These are phyloP conservation scores for Motacilla alba DNA, from an alignment of 2,113 vertebrate genomes.

Conservation along the genomic window DNA sequence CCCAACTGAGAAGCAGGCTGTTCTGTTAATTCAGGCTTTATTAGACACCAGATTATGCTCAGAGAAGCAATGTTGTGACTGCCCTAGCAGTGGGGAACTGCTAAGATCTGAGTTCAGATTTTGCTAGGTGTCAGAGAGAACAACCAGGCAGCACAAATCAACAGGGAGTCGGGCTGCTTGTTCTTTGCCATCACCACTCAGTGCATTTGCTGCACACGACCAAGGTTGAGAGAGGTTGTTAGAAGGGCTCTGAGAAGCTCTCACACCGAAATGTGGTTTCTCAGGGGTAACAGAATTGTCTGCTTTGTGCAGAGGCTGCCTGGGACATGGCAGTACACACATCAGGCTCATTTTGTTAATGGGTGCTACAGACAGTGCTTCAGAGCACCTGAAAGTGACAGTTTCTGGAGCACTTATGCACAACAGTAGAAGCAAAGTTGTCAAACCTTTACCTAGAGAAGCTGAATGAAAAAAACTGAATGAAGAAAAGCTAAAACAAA, in stretches of 20 bases:
- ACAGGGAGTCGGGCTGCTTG: neutral
- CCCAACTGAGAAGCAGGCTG: constrained; percentile 46
- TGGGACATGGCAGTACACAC: neutral
- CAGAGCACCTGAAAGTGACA: neutral
- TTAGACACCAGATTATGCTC: neutral
- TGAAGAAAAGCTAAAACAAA: neutral
- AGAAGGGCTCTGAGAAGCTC: neutral
- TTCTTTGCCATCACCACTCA: neutral
- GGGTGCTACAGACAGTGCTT: neutral
- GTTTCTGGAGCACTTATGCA: neutral
- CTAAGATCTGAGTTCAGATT: neutral
- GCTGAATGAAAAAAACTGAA: neutral
- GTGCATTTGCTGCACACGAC: neutral
- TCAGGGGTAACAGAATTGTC: neutral
- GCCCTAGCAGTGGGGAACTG: neutral
- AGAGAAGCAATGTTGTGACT: neutral
- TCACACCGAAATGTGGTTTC: neutral
- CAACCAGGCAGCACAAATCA: neutral
- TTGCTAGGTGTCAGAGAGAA: neutral
- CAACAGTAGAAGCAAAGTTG: neutral
- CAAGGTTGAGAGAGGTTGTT: neutral
- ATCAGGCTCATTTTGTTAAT: neutral
- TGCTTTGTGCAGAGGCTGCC: neutral
- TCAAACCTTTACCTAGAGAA: neutral
- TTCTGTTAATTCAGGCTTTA: constrained; percentile 23